Evolutionary conservation across 2,113 vertebrate genomes (phyloP).

Genomic region (Empidonax traillii): DNA sequence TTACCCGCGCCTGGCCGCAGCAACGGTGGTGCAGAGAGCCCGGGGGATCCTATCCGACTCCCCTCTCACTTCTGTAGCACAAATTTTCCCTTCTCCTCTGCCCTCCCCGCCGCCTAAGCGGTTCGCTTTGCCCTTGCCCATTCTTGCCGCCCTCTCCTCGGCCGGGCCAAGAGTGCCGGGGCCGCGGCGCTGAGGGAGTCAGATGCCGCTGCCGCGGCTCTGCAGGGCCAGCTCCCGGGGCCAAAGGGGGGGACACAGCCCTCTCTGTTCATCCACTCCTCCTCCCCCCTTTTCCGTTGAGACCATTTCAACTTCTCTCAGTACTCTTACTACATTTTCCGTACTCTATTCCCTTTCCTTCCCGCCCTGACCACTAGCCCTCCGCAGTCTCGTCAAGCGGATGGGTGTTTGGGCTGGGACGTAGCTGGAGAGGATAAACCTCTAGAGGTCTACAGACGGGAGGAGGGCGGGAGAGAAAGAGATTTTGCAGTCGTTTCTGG

Average conservation of each 20-base stretch:
- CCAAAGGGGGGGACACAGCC: neutral
- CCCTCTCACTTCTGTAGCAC: neutral
- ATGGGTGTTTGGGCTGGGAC: neutral
- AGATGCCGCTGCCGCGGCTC: neutral
- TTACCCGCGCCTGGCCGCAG: neutral
- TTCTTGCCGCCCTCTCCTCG: too few species aligned
- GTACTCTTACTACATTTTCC: neutral
- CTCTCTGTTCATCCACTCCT: neutral
- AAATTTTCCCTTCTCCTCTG: neutral
- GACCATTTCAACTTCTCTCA: neutral
- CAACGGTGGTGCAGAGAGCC: neutral
- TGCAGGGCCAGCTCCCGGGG: neutral
- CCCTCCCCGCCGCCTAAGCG: too few species aligned
- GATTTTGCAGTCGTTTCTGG: neutral
- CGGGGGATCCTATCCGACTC: neutral
- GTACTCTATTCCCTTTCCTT: neutral
- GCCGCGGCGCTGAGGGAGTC: neutral
- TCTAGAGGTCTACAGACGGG: neutral
- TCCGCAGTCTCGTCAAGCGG: neutral
- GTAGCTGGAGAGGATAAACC: neutral
- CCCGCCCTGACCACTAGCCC: neutral
- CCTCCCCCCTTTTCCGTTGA: neutral
- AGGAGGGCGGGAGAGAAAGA: neutral
- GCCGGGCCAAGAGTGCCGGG: too few species aligned
- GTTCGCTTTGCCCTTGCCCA: rapidly evolving